These are phyloP conservation scores for Aurelia coerulea DNA, from an alignment of 30 jellyfish, hydroid and myxozoan genomes.

Conservation along the genomic window DNA sequence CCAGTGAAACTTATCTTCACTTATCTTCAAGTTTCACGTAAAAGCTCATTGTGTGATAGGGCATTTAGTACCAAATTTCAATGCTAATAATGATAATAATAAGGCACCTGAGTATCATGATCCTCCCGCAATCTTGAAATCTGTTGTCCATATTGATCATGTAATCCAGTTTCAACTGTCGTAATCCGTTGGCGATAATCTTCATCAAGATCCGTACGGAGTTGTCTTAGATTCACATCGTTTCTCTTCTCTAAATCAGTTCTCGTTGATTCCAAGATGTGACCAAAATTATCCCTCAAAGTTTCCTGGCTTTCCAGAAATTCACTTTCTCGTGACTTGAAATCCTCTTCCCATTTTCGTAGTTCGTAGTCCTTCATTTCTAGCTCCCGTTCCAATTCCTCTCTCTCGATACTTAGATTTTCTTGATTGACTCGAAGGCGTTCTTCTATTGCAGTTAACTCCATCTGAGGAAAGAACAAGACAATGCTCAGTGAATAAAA, in stretches of 20 bases:
- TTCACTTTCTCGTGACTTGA: slow-evolving; percentile 60
- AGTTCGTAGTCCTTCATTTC: slow-evolving; percentile 42
- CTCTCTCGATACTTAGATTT: slow-evolving; percentile 34
- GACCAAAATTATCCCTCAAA: slow-evolving; percentile 63
- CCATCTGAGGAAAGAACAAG: slow-evolving; percentile 32
- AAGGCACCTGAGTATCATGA: slow-evolving; percentile 82
- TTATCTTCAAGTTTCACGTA: no score
- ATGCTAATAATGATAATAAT: slow-evolving; percentile 37
- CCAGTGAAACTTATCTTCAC: no score
- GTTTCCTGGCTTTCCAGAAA: slow-evolving; percentile 59
- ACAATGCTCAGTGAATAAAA: neutral
- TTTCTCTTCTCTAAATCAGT: slow-evolving; percentile 56
- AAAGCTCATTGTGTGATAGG: no score
- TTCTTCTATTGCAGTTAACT: slow-evolving; percentile 67
- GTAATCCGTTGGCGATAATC: slow-evolving; percentile 74
- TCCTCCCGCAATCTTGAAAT: slow-evolving; percentile 65
- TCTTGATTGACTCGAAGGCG: slow-evolving; percentile 53
- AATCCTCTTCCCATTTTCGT: slow-evolving; percentile 75
- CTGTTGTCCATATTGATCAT: slow-evolving; percentile 61
- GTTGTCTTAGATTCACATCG: slow-evolving; percentile 67
- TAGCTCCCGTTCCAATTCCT: slow-evolving; percentile 70
- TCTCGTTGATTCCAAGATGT: slow-evolving; percentile 63
- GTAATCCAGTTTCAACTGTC: slow-evolving; percentile 68
- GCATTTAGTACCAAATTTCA: no score
- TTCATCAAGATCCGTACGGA: slow-evolving; percentile 79